phyloP scores from a whole-genome alignment of 2,113 vertebrate species.

The Galbula dea region DNA sequence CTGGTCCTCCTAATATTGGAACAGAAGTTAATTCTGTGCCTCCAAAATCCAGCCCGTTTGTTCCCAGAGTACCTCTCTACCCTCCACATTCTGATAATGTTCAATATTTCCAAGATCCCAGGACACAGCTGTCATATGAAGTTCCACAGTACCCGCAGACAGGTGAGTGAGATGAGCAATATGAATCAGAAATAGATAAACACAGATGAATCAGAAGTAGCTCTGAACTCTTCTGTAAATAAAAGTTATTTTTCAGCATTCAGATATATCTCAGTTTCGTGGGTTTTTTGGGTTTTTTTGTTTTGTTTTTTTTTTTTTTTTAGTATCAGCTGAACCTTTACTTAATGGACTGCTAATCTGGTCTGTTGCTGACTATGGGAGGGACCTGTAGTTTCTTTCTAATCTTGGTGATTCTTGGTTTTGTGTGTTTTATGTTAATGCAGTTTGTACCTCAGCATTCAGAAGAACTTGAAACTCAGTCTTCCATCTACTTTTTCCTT shows the following conservation, averaged over 20 bases:
- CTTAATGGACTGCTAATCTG: neutral
- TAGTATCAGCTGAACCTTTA: neutral
- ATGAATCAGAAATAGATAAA: neutral
- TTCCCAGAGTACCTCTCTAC: slow-evolving; percentile 82
- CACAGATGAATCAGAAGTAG: neutral
- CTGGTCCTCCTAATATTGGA: slow-evolving; percentile 75
- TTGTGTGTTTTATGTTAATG: neutral
- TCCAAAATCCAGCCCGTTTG: slow-evolving; percentile 82
- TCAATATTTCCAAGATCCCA: slow-evolving; percentile 88
- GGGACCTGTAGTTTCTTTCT: neutral
- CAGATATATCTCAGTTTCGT: neutral
- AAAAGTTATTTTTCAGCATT: no score
- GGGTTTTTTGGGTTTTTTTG: no score
- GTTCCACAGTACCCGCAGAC: slow-evolving; percentile 81
- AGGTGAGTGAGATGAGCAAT: slow-evolving; percentile 74
- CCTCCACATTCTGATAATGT: slow-evolving; percentile 83
- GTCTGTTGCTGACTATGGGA: neutral
- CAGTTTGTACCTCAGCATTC: neutral
- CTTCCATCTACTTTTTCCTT: neutral
- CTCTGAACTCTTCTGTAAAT: neutral
- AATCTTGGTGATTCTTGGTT: neutral
- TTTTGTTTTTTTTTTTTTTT: neutral
- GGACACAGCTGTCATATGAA: slow-evolving; percentile 81
- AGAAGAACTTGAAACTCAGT: neutral
- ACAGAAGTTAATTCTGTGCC: slow-evolving; percentile 76